Evolutionary conservation across 2,113 vertebrate genomes (phyloP).

Genomic region (Macquaria ambigua): DNA sequence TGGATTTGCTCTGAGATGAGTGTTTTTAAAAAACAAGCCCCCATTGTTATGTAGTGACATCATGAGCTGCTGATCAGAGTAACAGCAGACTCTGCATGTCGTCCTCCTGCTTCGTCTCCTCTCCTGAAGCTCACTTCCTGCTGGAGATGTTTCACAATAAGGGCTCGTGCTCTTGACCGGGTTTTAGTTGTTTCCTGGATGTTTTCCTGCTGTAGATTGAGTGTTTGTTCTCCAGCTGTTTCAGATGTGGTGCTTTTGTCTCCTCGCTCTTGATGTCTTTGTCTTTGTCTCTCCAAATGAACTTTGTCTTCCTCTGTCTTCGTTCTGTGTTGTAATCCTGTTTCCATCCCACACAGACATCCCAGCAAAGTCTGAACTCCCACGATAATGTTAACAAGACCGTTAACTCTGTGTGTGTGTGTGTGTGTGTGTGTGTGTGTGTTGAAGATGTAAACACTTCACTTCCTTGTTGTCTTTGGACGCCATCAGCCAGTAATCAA

Average conservation of each 20-base stretch:
- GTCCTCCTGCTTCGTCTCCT: no score
- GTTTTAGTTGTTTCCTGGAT: no score
- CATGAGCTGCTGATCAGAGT: no score
- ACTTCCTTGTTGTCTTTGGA: neutral
- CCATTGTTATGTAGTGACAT: no score
- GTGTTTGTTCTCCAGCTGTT: neutral
- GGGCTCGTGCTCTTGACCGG: neutral
- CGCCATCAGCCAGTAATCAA: neutral
- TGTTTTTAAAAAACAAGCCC: no score
- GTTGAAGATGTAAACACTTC: neutral
- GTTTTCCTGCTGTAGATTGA: neutral
- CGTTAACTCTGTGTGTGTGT: no score
- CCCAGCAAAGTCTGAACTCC: neutral
- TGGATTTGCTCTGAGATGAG: no score
- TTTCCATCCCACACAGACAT: slow-evolving; percentile 10
- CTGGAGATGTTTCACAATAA: neutral
- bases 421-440: neutral
- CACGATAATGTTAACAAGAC: neutral
- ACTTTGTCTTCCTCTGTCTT: neutral
- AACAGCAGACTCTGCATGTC: no score
- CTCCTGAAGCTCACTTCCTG: no score
- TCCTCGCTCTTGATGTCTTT: neutral
- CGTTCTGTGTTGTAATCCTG: neutral
- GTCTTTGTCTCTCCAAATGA: neutral
- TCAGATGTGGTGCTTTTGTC: neutral